Base-by-base conservation (phyloP, 2,797 vertebrate genomes). In the Gallirallus australis region DNA sequence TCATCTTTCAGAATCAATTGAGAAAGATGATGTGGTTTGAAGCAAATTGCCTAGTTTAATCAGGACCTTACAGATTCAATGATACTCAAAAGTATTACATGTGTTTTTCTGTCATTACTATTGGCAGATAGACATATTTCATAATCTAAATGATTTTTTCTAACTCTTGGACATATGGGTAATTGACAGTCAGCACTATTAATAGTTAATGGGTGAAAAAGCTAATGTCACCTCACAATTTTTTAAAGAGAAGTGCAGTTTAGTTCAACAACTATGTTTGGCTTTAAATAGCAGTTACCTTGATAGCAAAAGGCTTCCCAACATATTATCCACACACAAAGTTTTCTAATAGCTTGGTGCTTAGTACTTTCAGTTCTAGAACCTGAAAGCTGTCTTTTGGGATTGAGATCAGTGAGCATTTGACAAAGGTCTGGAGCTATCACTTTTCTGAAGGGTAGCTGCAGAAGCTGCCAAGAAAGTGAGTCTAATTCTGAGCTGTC, bases 401-500 rank as follows among this genome's bases (percentile, higher is more conserved):
- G n/a, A 72, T 40, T 57, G 68, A 88, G 35, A 88, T 73, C 10
- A 6, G 47, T 72, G 54, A 72, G 10, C 64, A 60, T 79, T 80
- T 94, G 57, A 89, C 47, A 92, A 85, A 86, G 83, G 31, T 90
- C 59, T 66, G 30, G 75, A 73, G 70, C 31, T 79, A 78, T 83
- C 69, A 52, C 52, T 89, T 66, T 65, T 82, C 56, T 93, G 84
- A 94, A 86, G 40, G 31, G 50, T 93, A 92, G 70, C 66, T 91
- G 45, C 73, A 93, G 94, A 97, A 95, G 52, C 65, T 75, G 86
- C 72, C 73, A 77, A 77, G 93, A 92, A 93, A 76, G 63, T 40
- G 31, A 64, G 77, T 89, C 89, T 94, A 94, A 96, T 93, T 94
- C 64, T 90, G 88, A 91, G 69, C 80, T 97, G 94, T 97, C 97